These are phyloP conservation scores for Potamarius usumacintae DNA, from an alignment of 2,113 vertebrate genomes.

Conservation along the genomic window DNA sequence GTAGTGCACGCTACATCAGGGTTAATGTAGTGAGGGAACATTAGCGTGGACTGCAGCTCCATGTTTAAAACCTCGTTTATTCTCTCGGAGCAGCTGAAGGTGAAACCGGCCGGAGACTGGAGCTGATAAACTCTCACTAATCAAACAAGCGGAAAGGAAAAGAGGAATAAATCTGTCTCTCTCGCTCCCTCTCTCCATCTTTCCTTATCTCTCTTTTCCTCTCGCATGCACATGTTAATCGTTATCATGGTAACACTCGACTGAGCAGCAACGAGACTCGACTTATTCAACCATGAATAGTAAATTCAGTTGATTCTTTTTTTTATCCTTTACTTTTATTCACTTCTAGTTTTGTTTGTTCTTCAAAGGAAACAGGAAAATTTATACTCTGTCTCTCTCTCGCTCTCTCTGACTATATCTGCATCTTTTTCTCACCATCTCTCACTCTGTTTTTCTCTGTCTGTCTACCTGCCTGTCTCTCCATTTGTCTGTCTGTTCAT, in stretches of 20 bases:
- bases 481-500: neutral
- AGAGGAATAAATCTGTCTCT: constrained; percentile 55
- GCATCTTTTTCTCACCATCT: neutral
- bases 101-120: constrained; percentile 63
- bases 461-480: constrained; percentile 26
- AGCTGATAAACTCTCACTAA: constrained; percentile 66
- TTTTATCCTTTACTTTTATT: neutral
- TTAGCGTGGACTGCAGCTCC: neutral
- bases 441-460: neutral
- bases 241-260: neutral
- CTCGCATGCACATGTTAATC: neutral
- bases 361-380: neutral
- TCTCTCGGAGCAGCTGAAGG: constrained; percentile 70
- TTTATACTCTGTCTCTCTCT: neutral
- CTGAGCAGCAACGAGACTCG: neutral
- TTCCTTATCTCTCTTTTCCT: neutral
- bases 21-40: neutral
- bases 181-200: constrained; percentile 5
- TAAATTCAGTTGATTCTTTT: neutral
- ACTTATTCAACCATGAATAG: neutral
- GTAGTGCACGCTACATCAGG: neutral
- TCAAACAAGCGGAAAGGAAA: constrained; percentile 63
- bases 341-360: neutral
- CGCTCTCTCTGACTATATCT: neutral
- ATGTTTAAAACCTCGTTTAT: constrained; percentile 68